phyloP scores from a whole-genome alignment of 1,140 invertebrate genomes.

The Thaumatotibia leucotreta region DNA sequence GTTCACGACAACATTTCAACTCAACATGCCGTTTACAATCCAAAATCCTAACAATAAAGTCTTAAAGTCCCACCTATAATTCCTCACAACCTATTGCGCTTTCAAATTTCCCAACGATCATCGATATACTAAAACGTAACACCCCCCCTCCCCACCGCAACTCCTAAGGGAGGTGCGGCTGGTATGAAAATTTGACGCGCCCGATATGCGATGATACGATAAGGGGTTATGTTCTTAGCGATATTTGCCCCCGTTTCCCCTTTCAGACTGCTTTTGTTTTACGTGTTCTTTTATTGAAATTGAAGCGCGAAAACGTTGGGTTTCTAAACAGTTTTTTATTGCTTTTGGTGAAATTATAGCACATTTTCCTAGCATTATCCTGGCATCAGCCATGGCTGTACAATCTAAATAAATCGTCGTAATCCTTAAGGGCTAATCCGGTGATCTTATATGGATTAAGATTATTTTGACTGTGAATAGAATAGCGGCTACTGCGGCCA shows the following conservation, averaged over 20 bases:
- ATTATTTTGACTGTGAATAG: too few species aligned
- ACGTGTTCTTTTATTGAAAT: conserved; percentile 1
- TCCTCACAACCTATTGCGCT: not conserved
- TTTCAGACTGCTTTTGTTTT: not conserved
- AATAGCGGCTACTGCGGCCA: too few species aligned
- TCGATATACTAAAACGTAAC: conserved; percentile 36
- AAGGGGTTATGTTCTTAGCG: conserved; percentile 24
- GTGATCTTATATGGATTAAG: too few species aligned
- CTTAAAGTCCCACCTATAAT: not conserved
- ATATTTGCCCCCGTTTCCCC: conserved; percentile 18
- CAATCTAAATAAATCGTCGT: too few species aligned
- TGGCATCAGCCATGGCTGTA: too few species aligned
- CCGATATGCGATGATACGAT: conserved; percentile 51
- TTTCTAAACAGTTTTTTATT: not conserved
- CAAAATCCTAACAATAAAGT: not conserved
- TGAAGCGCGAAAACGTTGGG: not conserved
- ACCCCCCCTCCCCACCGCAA: conserved; percentile 26
- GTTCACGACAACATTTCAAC: too few species aligned
- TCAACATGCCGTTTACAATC: not conserved
- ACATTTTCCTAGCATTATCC: too few species aligned
- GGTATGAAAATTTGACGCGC: conserved; percentile 60
- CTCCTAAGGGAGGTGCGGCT: conserved; percentile 36
- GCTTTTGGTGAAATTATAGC: not conserved
- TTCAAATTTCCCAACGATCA: conserved; percentile 26
- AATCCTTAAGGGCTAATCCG: too few species aligned